These are phyloP conservation scores for Anthoscopus minutus DNA, from an alignment of 2,113 vertebrate species.

Conservation along the genomic window DNA sequence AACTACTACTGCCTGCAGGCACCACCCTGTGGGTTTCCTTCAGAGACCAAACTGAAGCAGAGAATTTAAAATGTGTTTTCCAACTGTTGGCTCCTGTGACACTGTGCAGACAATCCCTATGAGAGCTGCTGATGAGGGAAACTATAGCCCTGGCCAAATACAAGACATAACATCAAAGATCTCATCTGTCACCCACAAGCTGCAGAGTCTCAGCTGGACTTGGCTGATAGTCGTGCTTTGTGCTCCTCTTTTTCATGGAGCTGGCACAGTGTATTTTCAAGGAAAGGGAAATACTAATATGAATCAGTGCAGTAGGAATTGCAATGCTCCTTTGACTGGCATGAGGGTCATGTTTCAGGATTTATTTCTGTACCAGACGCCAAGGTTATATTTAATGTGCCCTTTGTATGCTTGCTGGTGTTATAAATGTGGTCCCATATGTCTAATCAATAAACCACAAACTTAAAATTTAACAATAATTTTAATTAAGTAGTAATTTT, in stretches of 20 bases:
- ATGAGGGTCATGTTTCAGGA: not conserved
- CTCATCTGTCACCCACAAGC: not conserved
- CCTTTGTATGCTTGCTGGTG: not conserved
- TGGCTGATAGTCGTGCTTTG: accelerated
- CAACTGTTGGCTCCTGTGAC: not conserved
- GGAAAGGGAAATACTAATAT: not conserved
- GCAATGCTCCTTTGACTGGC: not conserved
- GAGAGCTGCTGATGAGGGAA: not conserved
- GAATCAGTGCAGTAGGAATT: not conserved
- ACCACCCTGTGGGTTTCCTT: not conserved
- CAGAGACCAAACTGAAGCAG: not conserved
- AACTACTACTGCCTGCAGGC: not conserved
- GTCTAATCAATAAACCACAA: too few species aligned
- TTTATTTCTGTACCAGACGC: not conserved
- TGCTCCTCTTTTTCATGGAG: not conserved
- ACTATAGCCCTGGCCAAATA: not conserved
- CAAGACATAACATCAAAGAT: accelerated
- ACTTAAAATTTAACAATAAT: too few species aligned
- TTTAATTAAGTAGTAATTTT: too few species aligned
- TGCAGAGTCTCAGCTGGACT: not conserved
- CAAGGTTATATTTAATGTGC: not conserved
- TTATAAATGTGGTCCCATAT: too few species aligned
- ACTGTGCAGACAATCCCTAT: accelerated
- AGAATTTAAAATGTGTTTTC: not conserved
- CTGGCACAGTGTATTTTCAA: not conserved